Conservation (phyloP, 1,140 invertebrate species). For the Pachyrhynchus sulphureomaculatus region DNA sequence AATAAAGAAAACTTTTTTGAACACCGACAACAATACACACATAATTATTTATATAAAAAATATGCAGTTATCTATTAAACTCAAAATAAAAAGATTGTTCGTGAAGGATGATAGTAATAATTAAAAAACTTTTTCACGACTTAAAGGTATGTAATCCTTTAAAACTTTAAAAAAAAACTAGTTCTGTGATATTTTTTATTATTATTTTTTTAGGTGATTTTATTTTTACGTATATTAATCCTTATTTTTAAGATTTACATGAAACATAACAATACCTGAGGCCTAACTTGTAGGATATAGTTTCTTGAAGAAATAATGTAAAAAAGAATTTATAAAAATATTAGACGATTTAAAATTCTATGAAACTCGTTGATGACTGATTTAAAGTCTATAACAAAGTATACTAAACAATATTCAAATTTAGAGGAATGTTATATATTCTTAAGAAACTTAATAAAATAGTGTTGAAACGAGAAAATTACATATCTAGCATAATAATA, state of each 20-base stretch:
- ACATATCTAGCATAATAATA: constrained; percentile 6
- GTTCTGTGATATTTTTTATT: constrained; percentile 10
- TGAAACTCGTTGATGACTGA: not conserved
- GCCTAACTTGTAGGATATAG: constrained; percentile 5
- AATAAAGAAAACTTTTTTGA: no score
- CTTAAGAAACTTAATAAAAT: constrained; percentile 2
- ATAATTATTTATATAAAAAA: no score
- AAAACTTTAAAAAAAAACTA: no score
- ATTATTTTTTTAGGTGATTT: not conserved
- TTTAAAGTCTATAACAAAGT: constrained; percentile 10
- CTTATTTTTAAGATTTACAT: not conserved
- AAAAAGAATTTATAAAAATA: not conserved
- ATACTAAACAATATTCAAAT: constrained; percentile 9
- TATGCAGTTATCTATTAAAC: no score
- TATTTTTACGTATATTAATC: not conserved
- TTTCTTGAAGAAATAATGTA: not conserved
- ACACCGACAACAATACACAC: no score
- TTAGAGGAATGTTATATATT: constrained; percentile 4
- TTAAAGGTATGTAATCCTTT: no score
- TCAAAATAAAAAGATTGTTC: no score
- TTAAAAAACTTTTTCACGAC: no score
- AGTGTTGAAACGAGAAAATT: not conserved
- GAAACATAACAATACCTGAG: constrained; percentile 5
- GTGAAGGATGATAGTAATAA: no score
- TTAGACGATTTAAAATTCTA: not conserved